phyloP scores from a whole-genome alignment of 2,797 vertebrate species.

The Thamnophis elegans region DNA sequence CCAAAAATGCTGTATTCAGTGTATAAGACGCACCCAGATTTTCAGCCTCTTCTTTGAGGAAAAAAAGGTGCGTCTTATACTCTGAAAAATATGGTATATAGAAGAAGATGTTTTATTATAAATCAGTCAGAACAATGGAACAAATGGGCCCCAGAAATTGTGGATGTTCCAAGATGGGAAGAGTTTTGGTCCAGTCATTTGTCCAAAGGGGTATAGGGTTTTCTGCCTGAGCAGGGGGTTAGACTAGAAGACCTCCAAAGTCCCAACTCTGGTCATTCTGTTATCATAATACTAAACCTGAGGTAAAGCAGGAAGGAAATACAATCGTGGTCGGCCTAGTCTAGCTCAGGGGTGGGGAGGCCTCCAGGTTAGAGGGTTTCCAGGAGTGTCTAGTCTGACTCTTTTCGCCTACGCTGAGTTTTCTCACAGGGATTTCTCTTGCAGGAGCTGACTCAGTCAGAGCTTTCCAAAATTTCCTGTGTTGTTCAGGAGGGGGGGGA shows the following conservation, averaged over 20 bases:
- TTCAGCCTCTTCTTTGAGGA: too few relatives aligned
- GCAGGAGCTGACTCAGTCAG: background rate
- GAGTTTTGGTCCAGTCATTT: background rate
- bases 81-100: too few relatives aligned
- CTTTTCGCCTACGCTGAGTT: accelerated
- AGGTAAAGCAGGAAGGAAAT: too few relatives aligned
- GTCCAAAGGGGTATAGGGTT: background rate
- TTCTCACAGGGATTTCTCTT: background rate
- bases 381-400: background rate
- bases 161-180: background rate
- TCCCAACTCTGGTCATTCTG: background rate
- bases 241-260: background rate
- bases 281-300: background rate
- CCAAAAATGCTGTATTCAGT: too few relatives aligned
- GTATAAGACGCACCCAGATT: too few relatives aligned
- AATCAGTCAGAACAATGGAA: background rate
- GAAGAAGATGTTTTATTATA: background rate
- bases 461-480: slow-evolving; percentile 8
- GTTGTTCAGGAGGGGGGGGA: background rate
- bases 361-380: background rate
- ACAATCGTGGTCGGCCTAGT: too few relatives aligned
- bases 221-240: background rate
- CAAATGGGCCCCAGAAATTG: background rate
- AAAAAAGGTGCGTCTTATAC: too few relatives aligned
- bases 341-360: too few relatives aligned